These are phyloP conservation scores for Cyprinella venusta DNA, from an alignment of 2,797 vertebrate genomes.

Conservation along the genomic window DNA sequence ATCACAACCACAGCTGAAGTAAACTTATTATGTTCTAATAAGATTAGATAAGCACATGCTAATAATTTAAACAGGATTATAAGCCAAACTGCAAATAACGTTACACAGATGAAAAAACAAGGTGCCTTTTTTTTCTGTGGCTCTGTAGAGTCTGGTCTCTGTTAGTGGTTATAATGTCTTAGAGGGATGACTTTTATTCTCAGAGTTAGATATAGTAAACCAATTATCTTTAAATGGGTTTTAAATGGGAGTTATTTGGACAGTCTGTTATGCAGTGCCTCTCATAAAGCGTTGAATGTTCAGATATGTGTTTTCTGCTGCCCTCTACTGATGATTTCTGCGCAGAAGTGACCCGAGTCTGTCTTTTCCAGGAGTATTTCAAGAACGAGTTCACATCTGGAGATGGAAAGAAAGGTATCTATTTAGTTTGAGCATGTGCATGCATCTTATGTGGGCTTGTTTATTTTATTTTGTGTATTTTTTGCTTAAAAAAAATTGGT, in stretches of 20 bases:
- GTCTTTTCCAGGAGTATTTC: conserved; percentile 85
- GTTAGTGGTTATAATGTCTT: conserved; percentile 39
- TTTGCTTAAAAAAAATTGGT: background rate
- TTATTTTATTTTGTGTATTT: background rate
- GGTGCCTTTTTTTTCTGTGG: background rate
- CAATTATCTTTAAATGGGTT: conserved; percentile 40
- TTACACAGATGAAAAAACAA: conserved; percentile 44
- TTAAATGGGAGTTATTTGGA: conserved; percentile 26
- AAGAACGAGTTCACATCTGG: conserved; percentile 94
- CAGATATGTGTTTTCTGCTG: conserved; percentile 25
- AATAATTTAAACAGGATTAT: conserved; percentile 25
- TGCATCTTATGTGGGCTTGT: background rate
- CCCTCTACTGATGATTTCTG: conserved; percentile 25
- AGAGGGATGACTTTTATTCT: conserved; percentile 47
- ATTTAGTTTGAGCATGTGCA: background rate
- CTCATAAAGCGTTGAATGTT: background rate
- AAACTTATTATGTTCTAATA: conserved; percentile 31
- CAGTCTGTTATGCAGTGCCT: background rate
- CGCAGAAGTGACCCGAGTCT: background rate
- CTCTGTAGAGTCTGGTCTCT: conserved; percentile 39
- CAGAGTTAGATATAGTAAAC: conserved; percentile 39
- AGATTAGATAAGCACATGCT: conserved; percentile 35
- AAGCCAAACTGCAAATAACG: conserved; percentile 34
- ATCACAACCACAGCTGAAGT: conserved; percentile 36
- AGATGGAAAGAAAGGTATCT: conserved; percentile 89